Evolutionary conservation across 1,140 invertebrate genomes (phyloP).

Genomic region (Drosophila biarmipes): DNA sequence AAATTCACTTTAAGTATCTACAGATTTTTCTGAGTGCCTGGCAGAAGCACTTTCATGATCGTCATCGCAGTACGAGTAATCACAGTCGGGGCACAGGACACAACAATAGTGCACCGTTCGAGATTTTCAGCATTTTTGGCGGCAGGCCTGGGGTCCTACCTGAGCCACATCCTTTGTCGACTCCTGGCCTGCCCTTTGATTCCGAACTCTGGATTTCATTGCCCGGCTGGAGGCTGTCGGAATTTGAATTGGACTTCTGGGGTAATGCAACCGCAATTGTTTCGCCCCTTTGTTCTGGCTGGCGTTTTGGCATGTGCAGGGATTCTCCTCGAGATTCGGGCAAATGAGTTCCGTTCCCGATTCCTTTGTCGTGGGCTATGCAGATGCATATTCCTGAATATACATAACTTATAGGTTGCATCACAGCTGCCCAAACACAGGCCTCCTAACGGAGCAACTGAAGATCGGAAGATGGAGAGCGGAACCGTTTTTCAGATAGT

Average conservation of each 20-base stretch:
- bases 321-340: constrained; percentile 45
- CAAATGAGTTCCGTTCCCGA: constrained; percentile 54
- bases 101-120: constrained; percentile 72
- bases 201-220: constrained; percentile 62
- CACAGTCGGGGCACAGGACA: constrained; percentile 55
- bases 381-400: constrained; percentile 55
- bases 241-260: constrained; percentile 48
- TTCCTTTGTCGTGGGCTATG: constrained; percentile 35
- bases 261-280: constrained; percentile 81
- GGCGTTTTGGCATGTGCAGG: constrained; percentile 77
- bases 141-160: constrained; percentile 62
- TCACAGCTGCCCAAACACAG: constrained; percentile 56
- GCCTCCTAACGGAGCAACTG: constrained; percentile 5
- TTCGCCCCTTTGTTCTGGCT: constrained; percentile 43
- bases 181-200: constrained; percentile 58
- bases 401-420: constrained; percentile 44
- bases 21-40: constrained; percentile 8
- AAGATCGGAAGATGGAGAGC: background rate
- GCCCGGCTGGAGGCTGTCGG: constrained; percentile 43
- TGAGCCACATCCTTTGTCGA: constrained; percentile 63
- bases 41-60: constrained; percentile 37
- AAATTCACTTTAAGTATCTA: background rate
- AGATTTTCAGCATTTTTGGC: constrained; percentile 60
- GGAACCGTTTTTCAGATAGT: constrained; percentile 1
- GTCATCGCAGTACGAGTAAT: constrained; percentile 58